Conservation (phyloP, 2,797 vertebrate species). For the Loris lydekkerianus region DNA sequence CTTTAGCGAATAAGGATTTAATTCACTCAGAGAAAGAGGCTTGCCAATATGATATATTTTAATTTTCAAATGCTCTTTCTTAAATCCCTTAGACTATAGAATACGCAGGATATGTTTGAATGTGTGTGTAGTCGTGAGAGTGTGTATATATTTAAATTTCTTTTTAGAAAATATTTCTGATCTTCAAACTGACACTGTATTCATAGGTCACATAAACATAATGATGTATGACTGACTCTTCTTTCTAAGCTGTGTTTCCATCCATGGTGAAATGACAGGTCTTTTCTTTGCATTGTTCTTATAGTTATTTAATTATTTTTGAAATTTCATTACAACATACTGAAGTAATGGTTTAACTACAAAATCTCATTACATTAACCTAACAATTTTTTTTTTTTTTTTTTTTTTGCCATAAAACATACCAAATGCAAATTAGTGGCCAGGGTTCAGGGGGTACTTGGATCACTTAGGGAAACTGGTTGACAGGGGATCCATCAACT, state of each 20-base stretch:
- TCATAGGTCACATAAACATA: neutral
- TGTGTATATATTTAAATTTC: neutral
- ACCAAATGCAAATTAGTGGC: neutral
- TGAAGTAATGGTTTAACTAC: neutral
- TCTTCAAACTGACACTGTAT: neutral
- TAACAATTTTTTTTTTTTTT: neutral
- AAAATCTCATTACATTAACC: neutral
- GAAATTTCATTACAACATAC: neutral
- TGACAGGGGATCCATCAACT: neutral
- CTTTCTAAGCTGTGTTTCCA: slow-evolving; percentile 18
- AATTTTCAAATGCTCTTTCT: neutral
- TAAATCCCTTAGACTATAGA: slow-evolving; percentile 1
- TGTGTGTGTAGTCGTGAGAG: neutral
- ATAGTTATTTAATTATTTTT: neutral
- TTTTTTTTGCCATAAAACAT: neutral
- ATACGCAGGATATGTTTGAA: neutral
- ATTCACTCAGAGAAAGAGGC: slow-evolving; percentile 59
- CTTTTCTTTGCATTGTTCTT: neutral
- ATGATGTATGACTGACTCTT: neutral
- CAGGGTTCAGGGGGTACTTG: neutral
- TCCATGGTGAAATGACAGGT: neutral
- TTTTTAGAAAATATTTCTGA: neutral
- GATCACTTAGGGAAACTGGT: neutral
- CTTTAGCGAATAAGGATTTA: slow-evolving; percentile 69
- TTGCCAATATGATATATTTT: neutral